A percentile compares a stretch with the other conserved stretches of the same genome.
phyloP scores from a whole-genome alignment of 2,888 invertebrate species.

The Volucella inanis region DNA sequence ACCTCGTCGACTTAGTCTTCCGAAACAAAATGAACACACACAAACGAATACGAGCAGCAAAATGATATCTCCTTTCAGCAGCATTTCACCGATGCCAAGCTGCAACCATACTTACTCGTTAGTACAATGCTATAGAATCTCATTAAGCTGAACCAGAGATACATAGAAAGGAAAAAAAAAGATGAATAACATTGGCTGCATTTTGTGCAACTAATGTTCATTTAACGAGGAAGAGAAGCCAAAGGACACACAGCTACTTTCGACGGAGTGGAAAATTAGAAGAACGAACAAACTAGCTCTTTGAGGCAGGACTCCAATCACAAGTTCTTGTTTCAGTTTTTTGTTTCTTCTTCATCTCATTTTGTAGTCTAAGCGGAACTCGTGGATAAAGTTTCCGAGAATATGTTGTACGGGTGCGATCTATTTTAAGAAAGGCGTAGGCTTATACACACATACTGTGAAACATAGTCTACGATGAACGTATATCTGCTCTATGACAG shows the following conservation, averaged over 20 bases:
- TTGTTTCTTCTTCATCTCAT: too few species aligned
- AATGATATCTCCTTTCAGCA: slow-evolving; percentile 10
- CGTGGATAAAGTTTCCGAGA: too few species aligned
- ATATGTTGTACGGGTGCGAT: too few species aligned
- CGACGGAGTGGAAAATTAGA: slow-evolving; percentile 68
- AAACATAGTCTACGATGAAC: too few species aligned
- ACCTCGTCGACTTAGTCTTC: slow-evolving; percentile 25
- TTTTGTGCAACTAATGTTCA: slow-evolving; percentile 68
- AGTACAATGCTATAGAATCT: slow-evolving; percentile 42
- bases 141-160: slow-evolving; percentile 11
- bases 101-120: neutral
- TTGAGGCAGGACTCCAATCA: slow-evolving; percentile 58
- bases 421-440: too few species aligned
- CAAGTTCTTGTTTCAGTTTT: slow-evolving; percentile 5
- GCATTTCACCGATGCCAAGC: neutral
- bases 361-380: too few species aligned
- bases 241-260: slow-evolving; percentile 42
- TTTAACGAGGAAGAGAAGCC: slow-evolving; percentile 58
- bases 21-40: slow-evolving; percentile 15
- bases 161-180: neutral
- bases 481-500: too few species aligned
- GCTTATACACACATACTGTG: too few species aligned
- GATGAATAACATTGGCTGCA: slow-evolving; percentile 43
- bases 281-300: slow-evolving; percentile 47
- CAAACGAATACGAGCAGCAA: neutral